Base-by-base conservation (phyloP, 2,113 vertebrate genomes). In the Dryoscopus gambensis region DNA sequence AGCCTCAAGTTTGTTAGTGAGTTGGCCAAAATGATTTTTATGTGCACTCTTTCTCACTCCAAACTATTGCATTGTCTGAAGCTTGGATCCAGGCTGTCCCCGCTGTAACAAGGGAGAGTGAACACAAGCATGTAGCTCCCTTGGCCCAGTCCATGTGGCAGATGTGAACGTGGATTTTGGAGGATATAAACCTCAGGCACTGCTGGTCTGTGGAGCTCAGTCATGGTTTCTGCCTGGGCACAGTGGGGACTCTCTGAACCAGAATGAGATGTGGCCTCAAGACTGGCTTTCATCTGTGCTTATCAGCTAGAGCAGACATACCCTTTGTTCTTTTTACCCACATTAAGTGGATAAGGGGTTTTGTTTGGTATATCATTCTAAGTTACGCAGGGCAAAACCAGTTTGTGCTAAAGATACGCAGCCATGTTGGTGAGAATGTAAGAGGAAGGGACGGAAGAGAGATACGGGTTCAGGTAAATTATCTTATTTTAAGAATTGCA, bases 201-300 rank as follows among this genome's bases (percentile, higher is more conserved):
- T 93, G 24, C 35, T 8, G 9, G 40, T 70, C 62, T 94, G 84
- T 78, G 53, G 47, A 91, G 92, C 69, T 79, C 9, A 1, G 57
- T 70, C 65, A 68, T 79, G 44, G 52, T 90, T 90, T 81, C 50
- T 93, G 73, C 59, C 52, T 74, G 68, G 56, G 55, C 80, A 81
- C 68, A 44, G 68, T 71, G 62, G 64, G 75, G 39, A 73, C 68
- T 92, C 57, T 44, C 19, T 88, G 87, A 95, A 82, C 40, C 85
- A 93, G 85, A 88, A 96, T 88, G 65, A 89, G 83, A 84, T 92
- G 69, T 89, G 89, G 92, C 83, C 83, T 93, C 71, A 93, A 89
- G 93, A 84, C 67, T 81, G 80, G 55, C 91, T 96, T 96, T 95
- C 74, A 89, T 95, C 80, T 8, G 6, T 92, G 75, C 88, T 94